Percentiles rank a stretch among this genome's conserved stretches.
These are phyloP conservation scores for Amphipoea lucens DNA, from an alignment of 2,888 invertebrate species.

Conservation along the genomic window DNA sequence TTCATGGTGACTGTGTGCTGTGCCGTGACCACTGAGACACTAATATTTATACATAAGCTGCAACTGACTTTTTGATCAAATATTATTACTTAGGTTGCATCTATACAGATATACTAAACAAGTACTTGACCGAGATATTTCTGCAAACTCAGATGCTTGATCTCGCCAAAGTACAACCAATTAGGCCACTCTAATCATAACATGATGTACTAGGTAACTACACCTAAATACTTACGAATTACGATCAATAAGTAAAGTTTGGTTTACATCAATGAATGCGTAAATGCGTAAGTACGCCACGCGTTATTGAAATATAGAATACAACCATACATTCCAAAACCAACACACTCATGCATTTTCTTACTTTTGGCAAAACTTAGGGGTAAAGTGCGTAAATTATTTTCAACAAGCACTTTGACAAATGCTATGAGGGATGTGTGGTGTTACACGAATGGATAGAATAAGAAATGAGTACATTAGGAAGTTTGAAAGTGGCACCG, in stretches of 20 bases:
- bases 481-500: too few species aligned
- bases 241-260: not conserved
- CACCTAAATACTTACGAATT: not conserved
- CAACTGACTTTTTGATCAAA: slow-evolving; percentile 69
- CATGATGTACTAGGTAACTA: not conserved
- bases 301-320: not conserved
- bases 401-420: not conserved
- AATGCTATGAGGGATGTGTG: too few species aligned
- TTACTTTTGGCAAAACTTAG: not conserved
- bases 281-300: slow-evolving; percentile 7
- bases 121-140: slow-evolving; percentile 77
- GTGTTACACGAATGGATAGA: too few species aligned
- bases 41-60: slow-evolving; percentile 81
- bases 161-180: slow-evolving; percentile 44
- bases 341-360: not conserved
- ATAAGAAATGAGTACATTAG: too few species aligned
- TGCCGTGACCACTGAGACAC: slow-evolving; percentile 67
- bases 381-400: not conserved
- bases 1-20: slow-evolving; percentile 78
- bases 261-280: slow-evolving; percentile 3
- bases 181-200: slow-evolving; percentile 20
- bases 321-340: not conserved
- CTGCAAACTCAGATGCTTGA: slow-evolving; percentile 69
- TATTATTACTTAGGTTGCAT: slow-evolving; percentile 76
- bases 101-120: slow-evolving; percentile 64